Percentiles rank a stretch among this genome's conserved stretches.
These are phyloP conservation scores for Mnemiopsis leidyi DNA, from an alignment of 37 sponge, comb jelly and placozoan genomes.

Conservation along the genomic window DNA sequence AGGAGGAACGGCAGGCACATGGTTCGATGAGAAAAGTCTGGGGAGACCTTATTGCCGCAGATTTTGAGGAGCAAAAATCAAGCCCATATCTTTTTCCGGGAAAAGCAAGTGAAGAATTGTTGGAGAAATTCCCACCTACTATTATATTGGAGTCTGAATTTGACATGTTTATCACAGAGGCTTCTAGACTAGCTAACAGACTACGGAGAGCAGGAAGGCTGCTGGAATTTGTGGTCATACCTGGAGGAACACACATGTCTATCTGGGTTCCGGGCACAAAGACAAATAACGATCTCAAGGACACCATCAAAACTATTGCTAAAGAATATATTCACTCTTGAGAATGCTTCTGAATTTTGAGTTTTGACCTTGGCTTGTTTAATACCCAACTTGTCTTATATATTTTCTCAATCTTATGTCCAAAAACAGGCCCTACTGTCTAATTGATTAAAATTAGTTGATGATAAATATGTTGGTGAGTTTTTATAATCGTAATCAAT, in stretches of 20 bases:
- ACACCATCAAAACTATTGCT: background rate
- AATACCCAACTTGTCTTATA: too few relatives aligned
- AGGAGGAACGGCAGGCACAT: background rate
- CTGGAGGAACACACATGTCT: background rate
- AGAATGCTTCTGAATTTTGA: too few relatives aligned
- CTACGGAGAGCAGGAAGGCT: slow-evolving; percentile 31
- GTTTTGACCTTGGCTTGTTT: too few relatives aligned
- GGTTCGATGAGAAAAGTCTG: background rate
- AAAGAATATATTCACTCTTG: background rate
- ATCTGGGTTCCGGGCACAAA: background rate
- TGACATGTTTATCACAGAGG: slow-evolving; percentile 26
- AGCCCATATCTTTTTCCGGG: slow-evolving; percentile 40
- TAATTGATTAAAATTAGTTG: too few relatives aligned
- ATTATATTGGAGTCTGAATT: slow-evolving; percentile 1
- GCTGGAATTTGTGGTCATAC: slow-evolving; percentile 11
- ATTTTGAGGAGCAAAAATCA: slow-evolving; percentile 9
- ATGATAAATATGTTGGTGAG: too few relatives aligned
- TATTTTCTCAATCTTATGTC: too few relatives aligned
- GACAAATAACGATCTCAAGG: background rate
- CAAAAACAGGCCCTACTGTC: too few relatives aligned
- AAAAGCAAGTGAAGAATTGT: background rate
- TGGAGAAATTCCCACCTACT: slow-evolving; percentile 35
- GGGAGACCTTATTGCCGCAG: background rate
- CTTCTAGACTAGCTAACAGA: background rate
- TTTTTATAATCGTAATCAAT: too few relatives aligned